These are phyloP conservation scores for Philotrypesis tridentata DNA, from an alignment of 1,140 invertebrate genomes.

Conservation along the genomic window DNA sequence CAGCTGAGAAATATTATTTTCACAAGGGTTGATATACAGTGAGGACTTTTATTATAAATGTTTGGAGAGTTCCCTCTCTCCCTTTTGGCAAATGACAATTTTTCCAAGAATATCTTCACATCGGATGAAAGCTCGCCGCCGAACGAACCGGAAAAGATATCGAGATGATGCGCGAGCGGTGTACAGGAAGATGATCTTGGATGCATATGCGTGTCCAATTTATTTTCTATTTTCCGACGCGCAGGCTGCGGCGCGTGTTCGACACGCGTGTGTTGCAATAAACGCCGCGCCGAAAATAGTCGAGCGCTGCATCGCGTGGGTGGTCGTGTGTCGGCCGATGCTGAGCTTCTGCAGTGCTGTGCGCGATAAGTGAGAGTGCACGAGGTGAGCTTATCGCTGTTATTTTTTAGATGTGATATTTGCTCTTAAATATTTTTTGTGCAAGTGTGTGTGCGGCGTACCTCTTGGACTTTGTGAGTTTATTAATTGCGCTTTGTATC, in stretches of 20 bases:
- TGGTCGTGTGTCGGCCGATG: not conserved
- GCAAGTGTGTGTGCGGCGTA: no score
- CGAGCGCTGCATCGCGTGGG: conserved; percentile 7
- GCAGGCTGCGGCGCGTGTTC: not conserved
- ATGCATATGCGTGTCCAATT: conserved; percentile 28
- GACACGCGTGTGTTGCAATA: conserved; percentile 40
- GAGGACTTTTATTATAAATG: not conserved
- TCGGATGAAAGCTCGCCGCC: not conserved
- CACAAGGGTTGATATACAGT: not conserved
- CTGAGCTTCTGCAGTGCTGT: not conserved
- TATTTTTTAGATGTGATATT: no score
- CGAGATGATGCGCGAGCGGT: not conserved
- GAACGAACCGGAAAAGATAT: not conserved
- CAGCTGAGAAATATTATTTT: not conserved
- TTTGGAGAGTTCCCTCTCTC: no score
- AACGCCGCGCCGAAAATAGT: conserved; percentile 53
- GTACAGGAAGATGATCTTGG: conserved; percentile 7
- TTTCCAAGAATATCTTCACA: not conserved
- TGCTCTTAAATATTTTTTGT: no score
- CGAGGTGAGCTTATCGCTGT: not conserved
- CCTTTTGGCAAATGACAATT: not conserved
- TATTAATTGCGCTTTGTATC: no score
- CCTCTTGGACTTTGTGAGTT: no score
- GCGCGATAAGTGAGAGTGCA: not conserved
- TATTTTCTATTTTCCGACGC: conserved; percentile 54